Conservation (phyloP, 2,797 vertebrate species). For the Sebastes variabilis region DNA sequence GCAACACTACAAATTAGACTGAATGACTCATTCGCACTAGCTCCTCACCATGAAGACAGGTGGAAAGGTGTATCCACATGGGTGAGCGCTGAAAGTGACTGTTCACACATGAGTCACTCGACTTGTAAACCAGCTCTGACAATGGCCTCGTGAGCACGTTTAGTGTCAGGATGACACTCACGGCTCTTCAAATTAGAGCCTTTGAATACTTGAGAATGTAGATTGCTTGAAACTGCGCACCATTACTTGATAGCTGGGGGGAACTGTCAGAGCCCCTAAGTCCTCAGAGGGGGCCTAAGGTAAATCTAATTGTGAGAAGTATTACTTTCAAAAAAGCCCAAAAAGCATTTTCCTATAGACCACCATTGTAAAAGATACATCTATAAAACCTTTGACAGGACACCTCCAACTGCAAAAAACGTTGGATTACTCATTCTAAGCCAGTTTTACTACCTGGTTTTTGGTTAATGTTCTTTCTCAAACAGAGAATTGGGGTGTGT, state of each 20-base stretch:
- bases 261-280: background rate
- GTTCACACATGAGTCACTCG: slow-evolving; percentile 5
- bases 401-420: too few relatives aligned
- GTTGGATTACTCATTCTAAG: too few relatives aligned
- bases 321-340: background rate
- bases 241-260: background rate
- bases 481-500: too few relatives aligned
- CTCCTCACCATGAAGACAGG: background rate
- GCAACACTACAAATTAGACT: slow-evolving; percentile 5
- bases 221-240: background rate
- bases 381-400: background rate
- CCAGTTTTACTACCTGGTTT: too few relatives aligned
- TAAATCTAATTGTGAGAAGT: background rate
- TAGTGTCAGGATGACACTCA: background rate
- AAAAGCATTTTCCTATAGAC: background rate
- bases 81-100: background rate
- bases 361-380: background rate
- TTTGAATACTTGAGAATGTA: background rate
- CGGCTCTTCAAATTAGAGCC: background rate
- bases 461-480: too few relatives aligned
- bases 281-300: background rate
- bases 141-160: background rate
- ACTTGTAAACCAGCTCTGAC: background rate
- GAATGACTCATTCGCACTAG: slow-evolving; percentile 1
- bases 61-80: background rate